Evolutionary conservation across 2,888 invertebrate genomes (phyloP), one percentile per base, ranked within the genome.

Genomic region (Drosophila rellima): DNA sequence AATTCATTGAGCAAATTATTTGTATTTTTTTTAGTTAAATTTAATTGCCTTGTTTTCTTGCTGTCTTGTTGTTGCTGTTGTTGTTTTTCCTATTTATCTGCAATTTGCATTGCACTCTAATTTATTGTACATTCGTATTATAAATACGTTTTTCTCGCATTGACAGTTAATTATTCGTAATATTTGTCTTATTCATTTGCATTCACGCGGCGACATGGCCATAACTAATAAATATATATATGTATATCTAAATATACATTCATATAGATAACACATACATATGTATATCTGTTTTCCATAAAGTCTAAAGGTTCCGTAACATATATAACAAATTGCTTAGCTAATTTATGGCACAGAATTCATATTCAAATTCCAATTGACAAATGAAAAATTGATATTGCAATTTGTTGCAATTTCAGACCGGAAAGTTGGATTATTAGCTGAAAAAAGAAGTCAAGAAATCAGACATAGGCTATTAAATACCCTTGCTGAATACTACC

Each of bases 71-170:
- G 45, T 20, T 35, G 31, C n/a, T 48, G 57, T 26, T 55, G 66
- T 44, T 62, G 56, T 15, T 47, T 51, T 56, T 39, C 55, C 63
- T 75, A 42, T 42, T 31, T 42, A 15, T 54, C 54, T 54, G 79
- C 72, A 81, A 78, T 79, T 82, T 84, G 78, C 82, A 82, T 80
- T 76, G 74, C 81, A 83, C 70, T 83, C 83, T 83, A 81, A 83
- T 86, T 83, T 83, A 86, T 83, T 78, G 74, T 73, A 68, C 66
- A 77, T 48, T 63, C 44, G 39, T 39, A 48, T 45, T 37, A 56
- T 64, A 56, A 48, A 31, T 47, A 47, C 51, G 13, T 23, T 44
- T 40, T 52, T 26, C 51, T 75, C 66, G 73, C 80, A 86, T 82
- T 80, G 76, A 76, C 67, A 68, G 86, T 73, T 83, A 79, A 83